Base-by-base conservation (phyloP, 2,888 invertebrate genomes). In the Eupeodes luniger region DNA sequence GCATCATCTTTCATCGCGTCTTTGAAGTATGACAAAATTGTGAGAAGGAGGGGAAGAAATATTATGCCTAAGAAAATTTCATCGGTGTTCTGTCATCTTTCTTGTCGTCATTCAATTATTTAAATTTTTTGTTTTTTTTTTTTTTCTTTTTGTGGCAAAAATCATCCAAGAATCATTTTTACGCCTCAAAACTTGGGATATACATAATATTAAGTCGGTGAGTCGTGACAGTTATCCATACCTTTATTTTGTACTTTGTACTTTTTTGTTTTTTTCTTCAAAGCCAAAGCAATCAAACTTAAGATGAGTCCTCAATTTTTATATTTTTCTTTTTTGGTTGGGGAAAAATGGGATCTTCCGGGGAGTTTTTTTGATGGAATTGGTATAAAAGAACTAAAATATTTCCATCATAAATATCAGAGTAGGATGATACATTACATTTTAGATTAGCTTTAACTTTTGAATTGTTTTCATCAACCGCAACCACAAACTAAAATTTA, bases 51-150 rank as follows among this genome's bases (percentile, higher is more conserved):
- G 36, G 12, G 53, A 19, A 47, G 40, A 57, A 81, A n/a, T 57
- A 53, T 76, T 76, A 80, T 44, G 49, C 62, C 3, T 16, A 16
- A 12, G 44, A 76, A 57, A 19, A 51, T 69, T 77, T 47, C 69
- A 34, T 40, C 40, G 34, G 53, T 61, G 49, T 49, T 69, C 47
- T 69, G 61, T 66, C 78, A 74, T 74, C 53, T 64, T 44, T 78
- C 57, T 64, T 55, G 64, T 69, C 40, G 79, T 79, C 82, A 81
- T 87, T 87, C 80, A 87, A 83, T 87, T 87, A 87, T 87, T 87
- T 80, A 87, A 87, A 87, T 87, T 72, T 77, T 10, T n/a, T 27
- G 2, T 64, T 27, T 61, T 69, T 70, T 57, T 70, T 64, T 57
- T 64, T 74, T 67, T 59, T n/a, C 44, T 59, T 57, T 49, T 61